Conservation (phyloP, 1,140 invertebrate species). For the Oryzaephilus surinamensis region DNA sequence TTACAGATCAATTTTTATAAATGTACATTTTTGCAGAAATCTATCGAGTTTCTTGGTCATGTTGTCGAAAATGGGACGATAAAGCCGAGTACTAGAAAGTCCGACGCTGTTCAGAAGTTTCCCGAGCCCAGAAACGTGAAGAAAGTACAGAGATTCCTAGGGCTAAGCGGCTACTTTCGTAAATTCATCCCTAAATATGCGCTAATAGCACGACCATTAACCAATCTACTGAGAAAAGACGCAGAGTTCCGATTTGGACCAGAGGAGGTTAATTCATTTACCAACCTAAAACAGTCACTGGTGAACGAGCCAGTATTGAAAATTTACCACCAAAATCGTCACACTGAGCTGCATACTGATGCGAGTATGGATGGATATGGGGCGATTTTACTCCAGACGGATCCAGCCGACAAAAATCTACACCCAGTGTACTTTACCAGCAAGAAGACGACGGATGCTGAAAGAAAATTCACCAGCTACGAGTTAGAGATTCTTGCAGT, state of each 20-base stretch:
- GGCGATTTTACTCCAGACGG: slow-evolving; percentile 24
- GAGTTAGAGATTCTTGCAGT: slow-evolving; percentile 36
- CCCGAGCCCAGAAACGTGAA: slow-evolving; percentile 21
- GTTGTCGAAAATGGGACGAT: slow-evolving; percentile 21
- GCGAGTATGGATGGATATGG: slow-evolving; percentile 22
- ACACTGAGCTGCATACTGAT: slow-evolving; percentile 27
- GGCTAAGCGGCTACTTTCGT: slow-evolving; percentile 31
- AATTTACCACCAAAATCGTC: slow-evolving; percentile 27
- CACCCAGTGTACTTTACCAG: slow-evolving; percentile 10
- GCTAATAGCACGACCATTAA: slow-evolving; percentile 26
- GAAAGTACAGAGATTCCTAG: slow-evolving; percentile 30
- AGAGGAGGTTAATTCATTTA: slow-evolving; percentile 9
- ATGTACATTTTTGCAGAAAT: slow-evolving; percentile 23
- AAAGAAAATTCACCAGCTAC: slow-evolving; percentile 30
- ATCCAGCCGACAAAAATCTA: slow-evolving; percentile 6
- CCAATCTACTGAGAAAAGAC: slow-evolving; percentile 26
- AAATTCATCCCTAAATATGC: slow-evolving; percentile 31
- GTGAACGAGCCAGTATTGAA: slow-evolving; percentile 27
- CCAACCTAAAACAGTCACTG: slow-evolving; percentile 12
- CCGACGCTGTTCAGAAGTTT: slow-evolving; percentile 27
- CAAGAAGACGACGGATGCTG: slow-evolving; percentile 8
- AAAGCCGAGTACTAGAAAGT: slow-evolving; percentile 23
- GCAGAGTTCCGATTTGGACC: slow-evolving; percentile 9
- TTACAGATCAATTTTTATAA: too few relatives aligned
- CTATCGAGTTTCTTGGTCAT: slow-evolving; percentile 31